Evolutionary conservation across 2,113 vertebrate genomes (phyloP).

Genomic region (Felis catus): F.catus_Fca126_mat1.0 CM031424.1:30408501-30409000

Average conservation of each 20-base stretch:
- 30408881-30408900: not conserved
- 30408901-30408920: not conserved
- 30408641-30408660: not conserved
- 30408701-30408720: too few species aligned
- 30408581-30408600: not conserved
- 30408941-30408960: fast-evolving
- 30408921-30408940: not conserved
- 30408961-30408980: not conserved
- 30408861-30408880: not conserved
- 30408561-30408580: not conserved
- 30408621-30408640: not conserved
- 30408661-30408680: not conserved
- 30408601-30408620: not conserved
- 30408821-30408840: not conserved
- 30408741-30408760: too few species aligned
- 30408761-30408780: not conserved
- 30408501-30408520: not conserved
- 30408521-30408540: not conserved
- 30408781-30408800: not conserved
- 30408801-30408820: not conserved
- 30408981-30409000: not conserved
- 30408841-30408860: not conserved
- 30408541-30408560: not conserved
- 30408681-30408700: not conserved
- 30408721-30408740: not conserved